Evolutionary conservation across 2,797 vertebrate species (phyloP), one percentile per base, ranked within the genome.

Genomic region (Cichlasoma orientale): DNA sequence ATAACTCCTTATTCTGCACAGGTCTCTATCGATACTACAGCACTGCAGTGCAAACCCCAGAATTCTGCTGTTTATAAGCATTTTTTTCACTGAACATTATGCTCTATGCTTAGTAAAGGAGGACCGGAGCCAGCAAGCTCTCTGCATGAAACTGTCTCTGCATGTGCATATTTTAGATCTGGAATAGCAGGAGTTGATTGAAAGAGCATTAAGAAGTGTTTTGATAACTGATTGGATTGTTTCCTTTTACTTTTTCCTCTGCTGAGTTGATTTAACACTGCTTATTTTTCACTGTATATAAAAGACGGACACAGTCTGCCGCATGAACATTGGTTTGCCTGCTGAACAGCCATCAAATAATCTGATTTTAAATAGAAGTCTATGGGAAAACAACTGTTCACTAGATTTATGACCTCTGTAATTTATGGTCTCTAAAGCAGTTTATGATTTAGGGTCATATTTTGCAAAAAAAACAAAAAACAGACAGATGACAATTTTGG

Each of bases 1-100:
- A 16, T 38, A 56, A 44, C n/a, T 78, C 55, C 75, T 81, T 47
- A 56, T 75, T 84, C 82, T 83, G 77, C 14, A 10, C 63, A 79
- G 61, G 52, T 72, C 68, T 83, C 85, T 66, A 72, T 84, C 75
- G 71, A 72, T 57, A 56, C 36, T 61, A 61, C 78, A 82, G 58
- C 55, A 72, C 78, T 81, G 80, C 87, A 83, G 75, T 79, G 82
- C 56, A 57, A 81, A 79, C 75, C 19, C 50, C 74, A 75, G 81
- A 85, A 85, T 84, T 82, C 68, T 86, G 86, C 85, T 78, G 80
- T 31, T 61, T 58, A 27, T 55, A 41, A 50, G 73, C 41, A 19
- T 82, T 74, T 75, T 66, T 27, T 83, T 74, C 38, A 78, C 84
- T 66, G 29, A 66, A 50, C 85, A 68, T 75, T 83, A 59, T 3